phyloP scores from a whole-genome alignment of 2,888 invertebrate species.

The Imbricaverruca yamaguchii region DNA sequence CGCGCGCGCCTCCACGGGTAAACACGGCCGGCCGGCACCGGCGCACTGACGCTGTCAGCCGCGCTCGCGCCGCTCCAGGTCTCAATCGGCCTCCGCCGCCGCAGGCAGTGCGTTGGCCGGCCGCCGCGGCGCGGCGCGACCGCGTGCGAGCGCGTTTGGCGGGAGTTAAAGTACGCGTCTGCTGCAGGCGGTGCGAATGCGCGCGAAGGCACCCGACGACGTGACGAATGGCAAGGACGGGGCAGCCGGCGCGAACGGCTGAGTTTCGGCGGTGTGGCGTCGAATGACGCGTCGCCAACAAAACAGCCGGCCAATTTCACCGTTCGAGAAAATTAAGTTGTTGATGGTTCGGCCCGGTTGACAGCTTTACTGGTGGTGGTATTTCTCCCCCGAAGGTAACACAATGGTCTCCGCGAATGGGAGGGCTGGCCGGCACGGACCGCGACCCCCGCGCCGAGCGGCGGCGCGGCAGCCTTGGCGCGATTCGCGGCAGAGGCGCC shows the following conservation, averaged over 20 bases:
- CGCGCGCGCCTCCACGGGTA: background rate
- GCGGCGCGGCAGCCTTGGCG: background rate
- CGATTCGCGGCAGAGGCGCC: background rate
- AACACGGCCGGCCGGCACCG: background rate
- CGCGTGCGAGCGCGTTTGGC: background rate
- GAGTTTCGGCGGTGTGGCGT: background rate
- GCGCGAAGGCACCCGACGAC: no score
- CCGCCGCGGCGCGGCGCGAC: background rate
- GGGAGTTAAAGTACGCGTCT: background rate
- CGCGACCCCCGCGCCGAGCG: background rate
- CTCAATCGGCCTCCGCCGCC: background rate
- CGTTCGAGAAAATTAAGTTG: constrained; percentile 4
- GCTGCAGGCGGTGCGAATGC: no score
- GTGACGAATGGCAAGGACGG: no score
- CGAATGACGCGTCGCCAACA: background rate
- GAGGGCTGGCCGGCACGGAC: background rate
- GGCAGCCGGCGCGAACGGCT: background rate
- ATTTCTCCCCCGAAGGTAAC: constrained; percentile 12
- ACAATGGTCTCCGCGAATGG: constrained; percentile 14
- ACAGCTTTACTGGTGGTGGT: constrained; percentile 10
- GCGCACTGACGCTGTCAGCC: background rate
- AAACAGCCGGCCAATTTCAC: background rate
- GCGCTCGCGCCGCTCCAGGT: constrained; percentile 1
- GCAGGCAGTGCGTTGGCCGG: constrained; percentile 6
- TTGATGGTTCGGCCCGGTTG: constrained; percentile 1